Evolutionary conservation across 2,113 vertebrate species (phyloP).

Genomic region (Argyrosomus japonicus): DNA sequence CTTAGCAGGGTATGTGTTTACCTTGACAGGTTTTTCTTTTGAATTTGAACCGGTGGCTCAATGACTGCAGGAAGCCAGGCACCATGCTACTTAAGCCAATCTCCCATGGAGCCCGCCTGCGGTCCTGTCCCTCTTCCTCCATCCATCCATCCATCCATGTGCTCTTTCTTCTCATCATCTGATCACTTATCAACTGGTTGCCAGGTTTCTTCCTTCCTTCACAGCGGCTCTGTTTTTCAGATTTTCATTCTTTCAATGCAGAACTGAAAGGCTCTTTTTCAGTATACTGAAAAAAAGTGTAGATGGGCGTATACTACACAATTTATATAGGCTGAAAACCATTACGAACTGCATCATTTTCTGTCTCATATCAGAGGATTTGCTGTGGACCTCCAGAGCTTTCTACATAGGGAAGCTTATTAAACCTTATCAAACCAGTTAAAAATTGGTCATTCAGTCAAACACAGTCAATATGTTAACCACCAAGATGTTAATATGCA

Average conservation of each 20-base stretch:
- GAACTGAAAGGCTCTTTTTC: too few species aligned
- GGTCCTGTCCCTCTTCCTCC: constrained; percentile 55
- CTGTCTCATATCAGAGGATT: neutral
- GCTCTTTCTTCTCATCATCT: constrained; percentile 37
- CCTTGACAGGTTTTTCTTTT: constrained; percentile 66
- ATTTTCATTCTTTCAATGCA: neutral
- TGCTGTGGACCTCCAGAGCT: neutral
- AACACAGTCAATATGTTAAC: neutral
- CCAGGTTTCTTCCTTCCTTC: constrained; percentile 19
- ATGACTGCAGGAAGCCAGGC: constrained; percentile 57
- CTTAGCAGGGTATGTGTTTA: constrained; percentile 42
- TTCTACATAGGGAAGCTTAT: neutral
- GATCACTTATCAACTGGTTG: constrained; percentile 23
- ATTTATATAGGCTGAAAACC: too few species aligned
- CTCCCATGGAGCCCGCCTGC: constrained; percentile 70
- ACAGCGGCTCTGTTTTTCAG: neutral
- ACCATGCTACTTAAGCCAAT: constrained; percentile 72
- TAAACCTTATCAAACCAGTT: neutral
- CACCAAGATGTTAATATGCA: neutral
- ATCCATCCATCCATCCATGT: constrained; percentile 36
- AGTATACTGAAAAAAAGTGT: too few species aligned
- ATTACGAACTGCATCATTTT: neutral
- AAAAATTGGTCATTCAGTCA: neutral
- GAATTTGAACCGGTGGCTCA: constrained; percentile 68
- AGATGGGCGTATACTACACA: too few species aligned